A percentile compares a stretch with the other conserved stretches of the same genome.
phyloP scores from a whole-genome alignment of 2,113 vertebrate genomes.

The Cheirogaleus medius region DNA sequence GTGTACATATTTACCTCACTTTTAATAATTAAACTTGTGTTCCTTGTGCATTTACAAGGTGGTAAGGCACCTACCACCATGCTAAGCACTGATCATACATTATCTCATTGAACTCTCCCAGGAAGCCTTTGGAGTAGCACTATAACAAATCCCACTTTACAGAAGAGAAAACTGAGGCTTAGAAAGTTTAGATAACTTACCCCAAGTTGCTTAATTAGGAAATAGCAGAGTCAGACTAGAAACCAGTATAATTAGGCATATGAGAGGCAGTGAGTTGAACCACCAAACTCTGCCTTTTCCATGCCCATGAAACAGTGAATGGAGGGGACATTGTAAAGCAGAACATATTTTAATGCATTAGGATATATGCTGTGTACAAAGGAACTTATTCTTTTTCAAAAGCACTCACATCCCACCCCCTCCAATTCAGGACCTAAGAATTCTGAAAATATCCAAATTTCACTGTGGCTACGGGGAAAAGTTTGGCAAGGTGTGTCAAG shows the following conservation, averaged over 20 bases:
- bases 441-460: conserved; percentile 28
- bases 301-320: not conserved
- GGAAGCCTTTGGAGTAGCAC: not conserved
- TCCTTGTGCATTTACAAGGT: not conserved
- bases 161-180: not conserved
- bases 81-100: not conserved
- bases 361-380: not conserved
- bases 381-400: not conserved
- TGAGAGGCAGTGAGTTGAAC: not conserved
- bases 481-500: not conserved
- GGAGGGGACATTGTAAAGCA: not conserved
- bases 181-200: not conserved
- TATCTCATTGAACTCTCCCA: not conserved
- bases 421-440: not conserved
- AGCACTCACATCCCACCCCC: not conserved
- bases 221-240: not conserved
- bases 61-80: not conserved
- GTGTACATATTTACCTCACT: not conserved
- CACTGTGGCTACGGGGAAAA: not conserved
- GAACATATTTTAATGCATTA: not conserved
- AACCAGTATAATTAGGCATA: not conserved
- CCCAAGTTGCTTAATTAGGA: not conserved
- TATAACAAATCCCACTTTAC: not conserved
- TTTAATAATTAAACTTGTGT: not conserved
- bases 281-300: not conserved